phyloP scores from a whole-genome alignment of 1,140 invertebrate genomes.

The Spodoptera litura region DNA sequence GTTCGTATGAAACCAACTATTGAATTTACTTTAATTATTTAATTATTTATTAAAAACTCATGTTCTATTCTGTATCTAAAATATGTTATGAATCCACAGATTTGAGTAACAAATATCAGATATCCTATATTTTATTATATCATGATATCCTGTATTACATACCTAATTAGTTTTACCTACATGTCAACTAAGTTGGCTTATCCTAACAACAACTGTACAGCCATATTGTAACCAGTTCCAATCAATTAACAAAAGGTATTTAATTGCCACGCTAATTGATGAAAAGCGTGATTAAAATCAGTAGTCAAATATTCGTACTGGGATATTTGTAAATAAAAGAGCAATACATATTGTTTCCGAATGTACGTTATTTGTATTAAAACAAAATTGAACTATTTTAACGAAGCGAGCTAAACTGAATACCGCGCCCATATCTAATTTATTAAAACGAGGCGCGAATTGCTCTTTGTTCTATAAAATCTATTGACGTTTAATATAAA shows the following conservation, averaged over 20 bases:
- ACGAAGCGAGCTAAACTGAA: conserved; percentile 4
- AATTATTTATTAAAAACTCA: too few relatives aligned
- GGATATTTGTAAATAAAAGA: background rate
- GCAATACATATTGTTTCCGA: background rate
- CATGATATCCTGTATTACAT: too few relatives aligned
- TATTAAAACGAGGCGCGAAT: conserved; percentile 1
- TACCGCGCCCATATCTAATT: background rate
- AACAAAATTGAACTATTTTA: conserved; percentile 22
- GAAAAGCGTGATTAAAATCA: conserved; percentile 4
- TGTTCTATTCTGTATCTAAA: too few relatives aligned
- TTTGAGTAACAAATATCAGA: too few relatives aligned
- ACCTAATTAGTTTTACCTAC: too few relatives aligned
- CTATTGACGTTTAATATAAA: background rate
- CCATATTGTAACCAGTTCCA: background rate
- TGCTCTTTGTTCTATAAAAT: background rate
- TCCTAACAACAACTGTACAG: background rate
- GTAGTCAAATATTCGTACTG: background rate
- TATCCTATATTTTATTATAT: too few relatives aligned
- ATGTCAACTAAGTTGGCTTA: too few relatives aligned
- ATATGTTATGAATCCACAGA: too few relatives aligned
- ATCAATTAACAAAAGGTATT: background rate
- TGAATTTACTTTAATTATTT: too few relatives aligned
- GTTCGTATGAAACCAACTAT: too few relatives aligned
- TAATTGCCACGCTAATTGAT: conserved; percentile 22
- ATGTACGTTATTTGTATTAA: background rate